A percentile compares a stretch with the other conserved stretches of the same genome.
Conservation (phyloP, 2,113 vertebrate species). For the Genyomyrus donnyi region DNA sequence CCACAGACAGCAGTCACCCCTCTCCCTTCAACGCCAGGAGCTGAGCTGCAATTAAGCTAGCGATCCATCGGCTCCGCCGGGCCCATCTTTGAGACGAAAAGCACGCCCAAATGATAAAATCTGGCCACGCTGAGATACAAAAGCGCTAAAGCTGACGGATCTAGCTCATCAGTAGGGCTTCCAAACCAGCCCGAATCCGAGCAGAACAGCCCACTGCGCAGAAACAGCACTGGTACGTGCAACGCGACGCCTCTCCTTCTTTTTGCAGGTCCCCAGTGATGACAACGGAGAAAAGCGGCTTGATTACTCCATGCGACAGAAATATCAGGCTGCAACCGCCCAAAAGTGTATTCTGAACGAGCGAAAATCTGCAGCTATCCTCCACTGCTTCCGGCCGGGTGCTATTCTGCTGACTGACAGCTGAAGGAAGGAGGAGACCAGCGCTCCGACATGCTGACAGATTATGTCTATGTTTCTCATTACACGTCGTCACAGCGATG, state of each 20-base stretch:
- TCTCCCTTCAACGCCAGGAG: constrained; percentile 1
- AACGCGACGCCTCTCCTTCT: not conserved
- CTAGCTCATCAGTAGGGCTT: constrained; percentile 1
- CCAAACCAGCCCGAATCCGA: constrained; percentile 1
- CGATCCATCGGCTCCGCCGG: not conserved
- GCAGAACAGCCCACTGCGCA: constrained; percentile 14
- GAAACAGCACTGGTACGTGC: constrained; percentile 1
- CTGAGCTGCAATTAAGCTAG: not conserved
- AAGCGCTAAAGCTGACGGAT: not conserved
- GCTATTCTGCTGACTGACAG: constrained; percentile 22
- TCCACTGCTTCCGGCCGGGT: constrained; percentile 19
- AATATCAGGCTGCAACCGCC: not conserved
- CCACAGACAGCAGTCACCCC: not conserved
- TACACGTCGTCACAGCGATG: not conserved
- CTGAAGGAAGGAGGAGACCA: constrained; percentile 10
- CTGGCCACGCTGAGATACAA: not conserved
- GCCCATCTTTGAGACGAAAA: constrained; percentile 6
- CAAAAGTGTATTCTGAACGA: constrained; percentile 1
- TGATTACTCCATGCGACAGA: constrained; percentile 4
- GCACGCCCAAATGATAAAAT: not conserved
- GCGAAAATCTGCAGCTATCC: constrained; percentile 7
- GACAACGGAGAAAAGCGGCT: constrained; percentile 1
- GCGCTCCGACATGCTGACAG: constrained; percentile 16
- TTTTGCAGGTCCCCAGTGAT: not conserved
- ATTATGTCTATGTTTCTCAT: constrained; percentile 7